Evolutionary conservation across 2,113 vertebrate genomes (phyloP), one percentile per base, ranked within the genome.

Genomic region (Rostratula benghalensis): DNA sequence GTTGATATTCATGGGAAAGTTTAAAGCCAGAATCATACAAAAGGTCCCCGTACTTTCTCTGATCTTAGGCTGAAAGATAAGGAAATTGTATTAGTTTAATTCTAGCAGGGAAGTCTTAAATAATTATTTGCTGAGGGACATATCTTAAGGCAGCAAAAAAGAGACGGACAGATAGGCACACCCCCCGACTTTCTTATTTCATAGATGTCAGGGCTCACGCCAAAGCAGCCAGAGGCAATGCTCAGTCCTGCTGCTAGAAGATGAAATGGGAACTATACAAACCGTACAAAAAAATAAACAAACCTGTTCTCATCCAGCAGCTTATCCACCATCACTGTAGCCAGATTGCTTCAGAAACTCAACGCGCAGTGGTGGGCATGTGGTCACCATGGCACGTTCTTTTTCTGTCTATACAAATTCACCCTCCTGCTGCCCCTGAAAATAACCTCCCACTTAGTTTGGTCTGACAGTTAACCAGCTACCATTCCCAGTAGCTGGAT

Each of bases 141-240:
- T 43, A 43, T 12, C 23, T 64, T 64, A 59, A 19, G 37, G 43
- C 3, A 14, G 41, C 0, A 0, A 56, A 35, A 65, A 46, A 19
- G 48, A 51, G 21, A 31, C 3, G 6, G 20, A 10, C 0, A 2
- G 39, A 46, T 48, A 56, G 17, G 63, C 53, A n/a, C 27, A 1
- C 13, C 22, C 21, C 28, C 8, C 1, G 0, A 12, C 61, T 70
- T 39, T 39, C 39, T 59, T 6, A 43, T 75, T 23, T 48, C 28
- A 9, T 1, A 16, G 31, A 27, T 45, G 10, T 77, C 25, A 3
- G 61, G 51, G 17, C 13, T 13, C 8, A 22, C 2, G 0, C 27
- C 22, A 57, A 85, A 76, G 63, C 69, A 71, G 35, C 33, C 6
- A 6, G 23, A 89, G 23, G 31, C 28, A 65, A 80, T 51, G 43